Base-by-base conservation (phyloP, 2,113 vertebrate species). In the Atractosteus spatula region DNA sequence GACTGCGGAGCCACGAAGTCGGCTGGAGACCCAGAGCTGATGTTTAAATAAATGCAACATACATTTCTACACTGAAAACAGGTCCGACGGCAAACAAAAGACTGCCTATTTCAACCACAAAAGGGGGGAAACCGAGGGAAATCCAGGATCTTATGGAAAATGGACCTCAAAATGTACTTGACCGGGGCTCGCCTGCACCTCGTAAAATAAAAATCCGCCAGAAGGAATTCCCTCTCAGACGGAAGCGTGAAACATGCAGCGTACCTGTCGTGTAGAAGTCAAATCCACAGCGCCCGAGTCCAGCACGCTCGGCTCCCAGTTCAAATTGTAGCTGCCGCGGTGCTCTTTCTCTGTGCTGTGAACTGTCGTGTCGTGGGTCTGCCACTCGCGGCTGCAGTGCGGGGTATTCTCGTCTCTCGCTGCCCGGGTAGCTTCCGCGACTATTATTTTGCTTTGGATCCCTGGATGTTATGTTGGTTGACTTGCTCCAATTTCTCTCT, bases 401-500 rank as follows among this genome's bases (percentile, higher is more conserved):
- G 70, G 70, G 79, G 56, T 62, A 67, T 59, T 74, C 83, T 80
- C 76, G 82, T 83, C 68, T 61, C 71, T 64, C 47, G 10, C 47
- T 51, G 47, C 2, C 41, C 77, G 77, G 70, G 76, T 73, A 82
- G 75, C 73, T 80, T 80, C 82, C 72, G 83, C 82, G 80, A 29
- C 8, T 65, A 75, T 80, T 83, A 80, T 86, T 84, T 82, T 80
- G 74, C 78, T 77, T 63, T 74, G 77, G 80, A 80, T 82, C 72
- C 84, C 82, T 80, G 29, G 29, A 74, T 86, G 87, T 89, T 83
- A 83, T 86, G 85, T 84, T 86, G 86, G 86, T 29, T 84, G 83
- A 78, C 88, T 85, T 76, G 84, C 85, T 84, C 80, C 82, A 77
- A 41, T 80, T 83, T 71, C 76, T 78, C 79, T 86, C 73, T 82